Evolutionary conservation across 2,888 invertebrate genomes (phyloP), one percentile per base, ranked within the genome.

Genomic region (Drosophila meridiana): DNA sequence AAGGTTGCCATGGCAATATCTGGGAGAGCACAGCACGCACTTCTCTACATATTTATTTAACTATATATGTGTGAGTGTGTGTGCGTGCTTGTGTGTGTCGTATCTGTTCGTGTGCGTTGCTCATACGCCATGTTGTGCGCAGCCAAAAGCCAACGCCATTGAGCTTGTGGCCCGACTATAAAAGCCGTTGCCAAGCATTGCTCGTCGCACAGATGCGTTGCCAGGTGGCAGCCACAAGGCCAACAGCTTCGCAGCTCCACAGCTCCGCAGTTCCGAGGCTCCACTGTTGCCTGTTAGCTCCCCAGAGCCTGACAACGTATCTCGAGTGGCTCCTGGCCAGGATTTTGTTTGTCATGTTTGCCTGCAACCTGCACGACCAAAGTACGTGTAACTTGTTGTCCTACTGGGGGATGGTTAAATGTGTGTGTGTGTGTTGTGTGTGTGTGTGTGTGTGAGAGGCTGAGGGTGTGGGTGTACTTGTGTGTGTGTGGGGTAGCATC

Each of bases 1-100:
- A 89, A 85, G 89, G 90, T 90, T 91, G 83, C 91, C 77, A 90
- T 90, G 83, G 87, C 78, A 89, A 89, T 89, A 87, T 82, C 87
- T 82, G 88, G 83, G 83, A 84, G 81, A 82, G 80, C 56, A 26
- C 14, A 5, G 36, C 42, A 42, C 70, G 72, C 28, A 58, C 42
- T 28, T 38, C 30, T 26, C 56, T 9, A 59, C 36, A 56, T 32
- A 9, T 57, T 13, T 43, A 11, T 34, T 40, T n/a, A 42, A 3
- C 55, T 48, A 57, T 30, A 13, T 9, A 11, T 59, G 26, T 65
- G 7, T 64, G 20, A 62, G 7, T 60, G 9, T 38, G 9, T 55
- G 28, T 42, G 40, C 59, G 43, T 59, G 34, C 64, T 52, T 45
- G 48, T 66, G 36, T 43, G 53, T 56, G 28, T 58, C 52, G 71